phyloP scores from a whole-genome alignment of 1,140 invertebrate genomes.

The Drosophila nebulosa region DNA sequence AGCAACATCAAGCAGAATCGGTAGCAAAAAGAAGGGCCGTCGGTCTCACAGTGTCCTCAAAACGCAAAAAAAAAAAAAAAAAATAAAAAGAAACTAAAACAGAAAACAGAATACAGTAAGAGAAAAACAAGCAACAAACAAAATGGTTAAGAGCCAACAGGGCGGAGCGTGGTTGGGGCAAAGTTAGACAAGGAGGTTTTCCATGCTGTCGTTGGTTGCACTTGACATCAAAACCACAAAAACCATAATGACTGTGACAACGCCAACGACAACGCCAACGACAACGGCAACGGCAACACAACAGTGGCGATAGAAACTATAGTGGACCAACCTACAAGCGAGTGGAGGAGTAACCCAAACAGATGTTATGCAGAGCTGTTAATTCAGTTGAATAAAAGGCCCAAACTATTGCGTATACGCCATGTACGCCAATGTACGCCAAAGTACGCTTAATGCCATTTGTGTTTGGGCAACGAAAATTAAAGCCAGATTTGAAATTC shows the following conservation, averaged over 20 bases:
- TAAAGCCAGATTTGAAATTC: neutral
- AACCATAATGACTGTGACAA: constrained; percentile 1
- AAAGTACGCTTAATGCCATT: too few species aligned
- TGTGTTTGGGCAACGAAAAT: neutral
- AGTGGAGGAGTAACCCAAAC: neutral
- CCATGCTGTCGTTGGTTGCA: neutral
- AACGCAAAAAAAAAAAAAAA: neutral
- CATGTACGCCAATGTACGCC: neutral
- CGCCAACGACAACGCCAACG: neutral
- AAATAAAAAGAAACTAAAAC: neutral
- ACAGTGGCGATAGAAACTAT: neutral
- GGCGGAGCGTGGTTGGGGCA: neutral
- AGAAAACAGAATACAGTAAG: neutral
- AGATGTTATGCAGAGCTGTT: neutral
- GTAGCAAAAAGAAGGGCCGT: neutral
- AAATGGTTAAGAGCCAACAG: neutral
- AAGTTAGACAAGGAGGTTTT: neutral
- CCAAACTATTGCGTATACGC: neutral
- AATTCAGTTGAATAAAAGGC: neutral
- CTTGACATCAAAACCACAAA: constrained; percentile 1
- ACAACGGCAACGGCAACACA: neutral
- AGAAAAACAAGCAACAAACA: neutral
- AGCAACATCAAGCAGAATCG: neutral
- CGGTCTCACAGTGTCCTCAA: neutral
- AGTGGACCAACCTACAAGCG: neutral